Percentiles rank a stretch among this genome's conserved stretches.
Conservation (phyloP, 2,797 vertebrate genomes). For the Microctenopoma steveboyesi region DNA sequence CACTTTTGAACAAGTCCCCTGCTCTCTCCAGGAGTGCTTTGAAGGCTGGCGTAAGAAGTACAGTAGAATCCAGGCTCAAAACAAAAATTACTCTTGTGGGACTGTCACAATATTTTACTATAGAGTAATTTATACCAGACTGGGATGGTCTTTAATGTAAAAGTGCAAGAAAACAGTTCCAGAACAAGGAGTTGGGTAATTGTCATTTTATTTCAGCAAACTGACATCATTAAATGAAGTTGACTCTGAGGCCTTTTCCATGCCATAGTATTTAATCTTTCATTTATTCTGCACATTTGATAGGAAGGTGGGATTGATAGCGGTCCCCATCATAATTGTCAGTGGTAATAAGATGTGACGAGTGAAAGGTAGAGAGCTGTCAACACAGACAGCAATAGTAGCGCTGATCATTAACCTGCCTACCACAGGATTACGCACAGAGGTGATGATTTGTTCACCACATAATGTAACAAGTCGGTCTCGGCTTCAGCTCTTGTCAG, state of each 20-base stretch:
- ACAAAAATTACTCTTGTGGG: background rate
- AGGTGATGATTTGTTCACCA: slow-evolving; percentile 39
- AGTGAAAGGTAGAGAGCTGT: slow-evolving; percentile 33
- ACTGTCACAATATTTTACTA: slow-evolving; percentile 17
- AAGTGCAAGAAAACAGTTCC: slow-evolving; percentile 16
- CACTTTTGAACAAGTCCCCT: background rate
- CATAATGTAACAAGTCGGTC: slow-evolving; percentile 19
- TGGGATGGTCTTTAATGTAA: slow-evolving; percentile 5
- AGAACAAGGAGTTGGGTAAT: slow-evolving; percentile 9
- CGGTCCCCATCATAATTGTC: slow-evolving; percentile 13
- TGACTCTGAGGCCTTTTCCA: slow-evolving; percentile 22
- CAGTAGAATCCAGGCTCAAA: background rate
- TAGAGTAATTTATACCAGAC: slow-evolving; percentile 9
- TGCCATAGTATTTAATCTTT: slow-evolving; percentile 18
- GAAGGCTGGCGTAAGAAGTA: background rate
- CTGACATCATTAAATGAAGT: slow-evolving; percentile 24
- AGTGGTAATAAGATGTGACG: slow-evolving; percentile 51
- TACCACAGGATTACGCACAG: slow-evolving; percentile 6
- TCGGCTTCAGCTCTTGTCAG: slow-evolving; percentile 15
- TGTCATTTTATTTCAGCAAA: slow-evolving; percentile 30
- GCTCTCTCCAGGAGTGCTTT: background rate
- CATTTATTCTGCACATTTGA: slow-evolving; percentile 28
- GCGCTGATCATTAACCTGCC: slow-evolving; percentile 59
- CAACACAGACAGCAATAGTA: slow-evolving; percentile 13
- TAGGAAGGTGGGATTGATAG: slow-evolving; percentile 27